phyloP scores from a whole-genome alignment of 2,888 invertebrate species.

The Plutella xylostella region DNA sequence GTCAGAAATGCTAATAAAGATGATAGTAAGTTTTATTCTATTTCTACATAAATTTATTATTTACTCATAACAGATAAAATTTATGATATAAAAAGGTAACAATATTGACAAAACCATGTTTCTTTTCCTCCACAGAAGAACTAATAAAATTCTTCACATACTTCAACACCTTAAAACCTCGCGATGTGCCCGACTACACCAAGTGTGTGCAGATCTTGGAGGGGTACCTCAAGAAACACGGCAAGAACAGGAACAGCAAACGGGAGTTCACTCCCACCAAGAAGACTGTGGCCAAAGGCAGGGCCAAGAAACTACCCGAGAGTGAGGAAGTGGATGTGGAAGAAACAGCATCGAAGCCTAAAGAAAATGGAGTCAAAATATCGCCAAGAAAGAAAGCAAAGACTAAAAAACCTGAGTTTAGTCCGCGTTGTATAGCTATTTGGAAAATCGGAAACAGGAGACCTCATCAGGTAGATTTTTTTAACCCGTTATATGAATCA shows the following conservation, averaged over 20 bases:
- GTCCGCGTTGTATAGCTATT: too few species aligned
- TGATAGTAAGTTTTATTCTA: constrained; percentile 74
- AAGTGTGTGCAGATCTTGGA: constrained; percentile 76
- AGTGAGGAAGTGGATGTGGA: constrained; percentile 16
- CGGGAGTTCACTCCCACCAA: constrained; percentile 65
- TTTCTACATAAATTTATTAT: too few species aligned
- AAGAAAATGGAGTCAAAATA: constrained; percentile 16
- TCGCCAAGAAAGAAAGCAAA: constrained; percentile 21
- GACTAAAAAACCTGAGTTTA: constrained; percentile 6
- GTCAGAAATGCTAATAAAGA: constrained; percentile 78
- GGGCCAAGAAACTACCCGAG: not conserved
- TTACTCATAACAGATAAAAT: too few species aligned
- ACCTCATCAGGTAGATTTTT: too few species aligned
- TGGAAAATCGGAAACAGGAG: too few species aligned
- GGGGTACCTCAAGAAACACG: constrained; percentile 73
- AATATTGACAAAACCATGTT: too few species aligned
- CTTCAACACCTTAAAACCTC: constrained; percentile 75
- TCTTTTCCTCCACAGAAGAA: too few species aligned
- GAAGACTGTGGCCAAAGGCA: constrained; percentile 21
- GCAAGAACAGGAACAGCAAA: constrained; percentile 66
- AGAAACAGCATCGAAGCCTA: constrained; percentile 18
- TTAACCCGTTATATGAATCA: too few species aligned
- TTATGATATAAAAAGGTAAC: too few species aligned
- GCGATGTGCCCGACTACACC: constrained; percentile 79
- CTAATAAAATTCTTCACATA: constrained; percentile 76